Evolutionary conservation across 1,140 invertebrate species (phyloP).

Genomic region (Zaprionus taronus): DNA sequence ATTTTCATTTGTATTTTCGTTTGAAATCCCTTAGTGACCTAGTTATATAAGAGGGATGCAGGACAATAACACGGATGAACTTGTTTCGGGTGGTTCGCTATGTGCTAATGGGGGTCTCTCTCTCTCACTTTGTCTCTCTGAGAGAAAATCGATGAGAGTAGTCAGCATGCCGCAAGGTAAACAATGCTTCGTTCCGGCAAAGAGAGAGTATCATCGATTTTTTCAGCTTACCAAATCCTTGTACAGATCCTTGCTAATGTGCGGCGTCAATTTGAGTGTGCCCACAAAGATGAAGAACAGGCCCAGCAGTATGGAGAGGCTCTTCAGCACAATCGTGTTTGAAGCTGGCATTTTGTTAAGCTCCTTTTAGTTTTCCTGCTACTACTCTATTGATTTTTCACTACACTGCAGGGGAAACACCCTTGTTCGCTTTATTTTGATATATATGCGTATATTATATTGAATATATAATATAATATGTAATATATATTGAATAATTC

Average conservation of each 20-base stretch:
- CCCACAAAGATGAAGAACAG: conserved; percentile 98
- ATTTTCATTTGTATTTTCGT: neutral
- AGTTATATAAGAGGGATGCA: conserved; percentile 27
- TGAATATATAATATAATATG: neutral
- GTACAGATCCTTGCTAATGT: conserved; percentile 96
- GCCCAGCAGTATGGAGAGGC: conserved; percentile 95
- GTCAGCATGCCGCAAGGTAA: conserved; percentile 26
- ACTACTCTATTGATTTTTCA: conserved; percentile 29
- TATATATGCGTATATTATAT: conserved; percentile 14
- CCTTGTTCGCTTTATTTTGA: neutral
- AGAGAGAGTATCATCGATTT: conserved; percentile 55
- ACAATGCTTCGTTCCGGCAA: conserved; percentile 20
- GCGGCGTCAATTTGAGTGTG: conserved; percentile 95
- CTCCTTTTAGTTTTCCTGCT: neutral
- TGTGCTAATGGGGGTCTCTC: neutral
- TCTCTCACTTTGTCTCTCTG: neutral
- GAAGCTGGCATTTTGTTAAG: conserved; percentile 76
- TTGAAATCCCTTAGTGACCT: conserved; percentile 16
- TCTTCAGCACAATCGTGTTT: conserved; percentile 92
- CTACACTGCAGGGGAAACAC: conserved; percentile 16
- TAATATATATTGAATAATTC: conserved; percentile 4
- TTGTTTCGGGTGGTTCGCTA: conserved; percentile 16
- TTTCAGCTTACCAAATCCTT: conserved; percentile 95
- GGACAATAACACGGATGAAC: conserved; percentile 18
- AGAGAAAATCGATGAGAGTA: conserved; percentile 53